Conservation (phyloP, 1,140 invertebrate species). For the Euwallacea fornicatus region DNA sequence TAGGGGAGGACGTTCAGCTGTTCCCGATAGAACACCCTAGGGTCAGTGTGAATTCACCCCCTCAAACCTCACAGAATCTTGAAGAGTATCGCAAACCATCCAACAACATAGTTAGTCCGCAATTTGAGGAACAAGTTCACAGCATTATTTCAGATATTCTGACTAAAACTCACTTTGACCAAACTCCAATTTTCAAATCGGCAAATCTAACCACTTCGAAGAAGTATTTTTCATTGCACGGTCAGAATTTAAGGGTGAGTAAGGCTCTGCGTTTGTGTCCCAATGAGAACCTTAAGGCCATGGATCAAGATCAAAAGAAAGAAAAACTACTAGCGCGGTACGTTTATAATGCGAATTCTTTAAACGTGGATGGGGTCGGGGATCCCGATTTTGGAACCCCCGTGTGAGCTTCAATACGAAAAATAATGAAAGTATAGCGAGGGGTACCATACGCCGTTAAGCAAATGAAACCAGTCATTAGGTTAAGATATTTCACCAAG, state of each 20-base stretch:
- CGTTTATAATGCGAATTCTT: conserved; percentile 52
- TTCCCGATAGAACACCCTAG: conserved; percentile 13
- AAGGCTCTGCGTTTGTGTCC: conserved; percentile 52
- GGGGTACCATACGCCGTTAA: too few relatives aligned
- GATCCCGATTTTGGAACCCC: conserved; percentile 65
- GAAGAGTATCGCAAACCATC: conserved; percentile 16
- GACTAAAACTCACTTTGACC: conserved; percentile 44
- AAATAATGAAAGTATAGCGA: too few relatives aligned
- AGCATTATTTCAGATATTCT: conserved; percentile 52
- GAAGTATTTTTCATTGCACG: conserved; percentile 48
- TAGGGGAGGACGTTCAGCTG: conserved; percentile 43
- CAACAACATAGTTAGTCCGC: conserved; percentile 41
- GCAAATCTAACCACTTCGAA: conserved; percentile 41
- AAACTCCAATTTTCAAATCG: conserved; percentile 24
- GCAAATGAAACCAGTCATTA: too few relatives aligned
- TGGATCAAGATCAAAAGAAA: conserved; percentile 47
- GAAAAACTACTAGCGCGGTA: conserved; percentile 53
- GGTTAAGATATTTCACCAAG: too few relatives aligned
- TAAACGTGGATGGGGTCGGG: conserved; percentile 58
- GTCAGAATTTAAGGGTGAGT: conserved; percentile 50
- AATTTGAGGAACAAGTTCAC: conserved; percentile 53
- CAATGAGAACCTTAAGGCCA: conserved; percentile 42
- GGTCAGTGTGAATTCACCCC: conserved; percentile 11
- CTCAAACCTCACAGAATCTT: conserved; percentile 10
- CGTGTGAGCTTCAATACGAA: conserved; percentile 50